phyloP scores from a whole-genome alignment of 1,140 invertebrate species.

The Heliconius congener region DNA sequence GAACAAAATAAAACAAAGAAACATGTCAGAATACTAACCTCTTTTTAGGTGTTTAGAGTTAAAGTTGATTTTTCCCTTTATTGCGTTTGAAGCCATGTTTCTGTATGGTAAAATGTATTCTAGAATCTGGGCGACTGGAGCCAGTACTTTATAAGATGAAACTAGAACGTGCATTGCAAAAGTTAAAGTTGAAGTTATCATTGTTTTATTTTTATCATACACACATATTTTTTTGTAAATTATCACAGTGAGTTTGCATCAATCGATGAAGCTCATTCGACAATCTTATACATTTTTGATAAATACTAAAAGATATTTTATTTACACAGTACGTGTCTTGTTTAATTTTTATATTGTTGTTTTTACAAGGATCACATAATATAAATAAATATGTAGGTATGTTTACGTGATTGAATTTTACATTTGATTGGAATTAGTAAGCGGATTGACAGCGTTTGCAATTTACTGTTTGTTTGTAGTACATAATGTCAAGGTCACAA shows the following conservation, averaged over 20 bases:
- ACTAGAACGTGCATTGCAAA: conserved; percentile 58
- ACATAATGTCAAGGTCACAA: not conserved
- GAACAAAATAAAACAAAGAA: not conserved
- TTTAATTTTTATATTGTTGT: conserved; percentile 3
- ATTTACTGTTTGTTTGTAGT: not conserved
- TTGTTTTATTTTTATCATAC: conserved; percentile 27
- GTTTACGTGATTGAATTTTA: not conserved
- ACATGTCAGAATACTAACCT: conserved; percentile 44
- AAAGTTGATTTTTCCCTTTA: conserved; percentile 51
- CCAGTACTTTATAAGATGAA: conserved; percentile 52
- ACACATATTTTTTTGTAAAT: conserved; percentile 1
- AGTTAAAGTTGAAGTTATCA: conserved; percentile 49
- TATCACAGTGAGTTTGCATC: not conserved
- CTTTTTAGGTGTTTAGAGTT: conserved; percentile 59
- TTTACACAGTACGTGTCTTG: not conserved
- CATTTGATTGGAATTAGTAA: not conserved
- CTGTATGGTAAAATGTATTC: conserved; percentile 53
- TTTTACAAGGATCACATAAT: not conserved
- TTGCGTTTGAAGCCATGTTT: conserved; percentile 49
- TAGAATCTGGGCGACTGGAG: conserved; percentile 50
- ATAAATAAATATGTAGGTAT: not conserved
- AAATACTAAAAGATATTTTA: not conserved
- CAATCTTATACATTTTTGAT: not conserved
- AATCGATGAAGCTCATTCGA: not conserved
- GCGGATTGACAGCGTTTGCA: not conserved